These are phyloP conservation scores for Pseudochromis fuscus DNA, from an alignment of 2,797 vertebrate species.

Conservation along the genomic window DNA sequence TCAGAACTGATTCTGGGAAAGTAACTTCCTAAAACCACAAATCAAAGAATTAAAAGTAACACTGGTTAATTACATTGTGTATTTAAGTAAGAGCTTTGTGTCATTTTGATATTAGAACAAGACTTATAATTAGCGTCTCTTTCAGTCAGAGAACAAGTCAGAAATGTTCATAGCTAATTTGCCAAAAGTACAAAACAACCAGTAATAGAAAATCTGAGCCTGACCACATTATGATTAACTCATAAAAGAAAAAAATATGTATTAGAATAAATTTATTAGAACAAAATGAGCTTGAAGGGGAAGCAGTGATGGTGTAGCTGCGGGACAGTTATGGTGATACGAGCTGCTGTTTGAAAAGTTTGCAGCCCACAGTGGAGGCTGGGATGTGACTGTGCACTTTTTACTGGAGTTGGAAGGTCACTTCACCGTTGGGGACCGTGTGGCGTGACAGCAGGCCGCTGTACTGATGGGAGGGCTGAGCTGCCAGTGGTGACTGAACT, in stretches of 20 bases:
- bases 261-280: neutral
- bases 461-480: conserved; percentile 21
- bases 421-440: neutral
- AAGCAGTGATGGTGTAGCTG: neutral
- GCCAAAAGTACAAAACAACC: neutral
- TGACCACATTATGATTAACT: too few relatives aligned
- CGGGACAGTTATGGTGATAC: neutral
- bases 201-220: too few relatives aligned
- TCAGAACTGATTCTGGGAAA: conserved; percentile 7
- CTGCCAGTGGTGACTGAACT: conserved; percentile 29
- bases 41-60: neutral
- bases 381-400: conserved; percentile 1
- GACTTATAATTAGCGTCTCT: conserved; percentile 1
- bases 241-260: neutral
- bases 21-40: too few relatives aligned
- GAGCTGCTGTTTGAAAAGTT: conserved; percentile 14
- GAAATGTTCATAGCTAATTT: too few relatives aligned
- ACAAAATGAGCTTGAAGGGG: neutral
- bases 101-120: neutral
- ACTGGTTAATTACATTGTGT: neutral
- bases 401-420: conserved; percentile 38
- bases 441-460: conserved; percentile 29
- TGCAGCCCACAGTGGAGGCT: neutral
- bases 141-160: too few relatives aligned
- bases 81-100: neutral